These are phyloP conservation scores for Bos indicus DNA, from an alignment of 2,113 vertebrate genomes.

Conservation along the genomic window DNA sequence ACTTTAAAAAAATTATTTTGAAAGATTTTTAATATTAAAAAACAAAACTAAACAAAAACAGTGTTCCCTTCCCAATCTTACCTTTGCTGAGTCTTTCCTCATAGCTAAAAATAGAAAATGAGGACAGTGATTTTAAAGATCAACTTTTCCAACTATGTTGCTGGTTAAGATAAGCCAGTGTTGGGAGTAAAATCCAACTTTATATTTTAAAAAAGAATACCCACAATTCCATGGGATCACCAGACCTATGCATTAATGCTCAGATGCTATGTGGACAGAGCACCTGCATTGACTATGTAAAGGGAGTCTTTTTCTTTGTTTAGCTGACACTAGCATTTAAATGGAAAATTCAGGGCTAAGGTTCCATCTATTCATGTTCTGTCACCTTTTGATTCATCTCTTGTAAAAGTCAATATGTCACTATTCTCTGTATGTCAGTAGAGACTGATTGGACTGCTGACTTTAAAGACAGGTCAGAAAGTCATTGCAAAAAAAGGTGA, in stretches of 20 bases:
- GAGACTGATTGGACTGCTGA: slow-evolving; percentile 76
- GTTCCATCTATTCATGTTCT: slow-evolving; percentile 68
- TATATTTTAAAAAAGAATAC: background rate
- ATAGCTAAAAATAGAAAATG: background rate
- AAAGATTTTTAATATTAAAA: background rate
- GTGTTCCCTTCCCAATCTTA: background rate
- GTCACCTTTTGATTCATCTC: slow-evolving; percentile 74
- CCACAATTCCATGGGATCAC: background rate
- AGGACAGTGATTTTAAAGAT: background rate
- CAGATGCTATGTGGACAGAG: background rate
- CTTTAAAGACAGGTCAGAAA: slow-evolving; percentile 81
- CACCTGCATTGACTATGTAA: slow-evolving; percentile 38
- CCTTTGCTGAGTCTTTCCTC: background rate
- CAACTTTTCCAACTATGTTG: background rate
- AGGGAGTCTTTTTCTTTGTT: slow-evolving; percentile 38
- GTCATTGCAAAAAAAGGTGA: slow-evolving; percentile 52
- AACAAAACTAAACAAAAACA: background rate
- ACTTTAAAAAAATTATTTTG: background rate
- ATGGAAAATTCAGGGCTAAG: slow-evolving; percentile 69
- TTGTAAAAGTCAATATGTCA: slow-evolving; percentile 80
- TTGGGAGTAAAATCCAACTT: background rate
- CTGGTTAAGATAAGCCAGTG: background rate
- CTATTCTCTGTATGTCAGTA: slow-evolving; percentile 72
- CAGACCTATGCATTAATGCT: background rate
- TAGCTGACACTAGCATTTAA: slow-evolving; percentile 75